phyloP scores from a whole-genome alignment of 2,797 vertebrate genomes.

The Sebastes trivittatus region DNA sequence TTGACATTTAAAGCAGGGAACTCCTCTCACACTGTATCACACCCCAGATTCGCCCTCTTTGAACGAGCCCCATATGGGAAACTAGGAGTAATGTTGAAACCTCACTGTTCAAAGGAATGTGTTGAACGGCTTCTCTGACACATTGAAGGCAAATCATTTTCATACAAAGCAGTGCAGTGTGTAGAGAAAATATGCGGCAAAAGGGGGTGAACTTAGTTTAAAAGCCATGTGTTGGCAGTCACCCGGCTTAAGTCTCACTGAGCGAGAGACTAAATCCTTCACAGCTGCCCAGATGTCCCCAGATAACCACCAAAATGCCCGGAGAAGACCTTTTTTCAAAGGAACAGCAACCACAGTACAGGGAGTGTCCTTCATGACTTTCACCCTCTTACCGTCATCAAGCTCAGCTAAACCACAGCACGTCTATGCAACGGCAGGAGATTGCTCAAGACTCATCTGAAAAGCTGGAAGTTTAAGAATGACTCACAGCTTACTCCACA shows the following conservation, averaged over 20 bases:
- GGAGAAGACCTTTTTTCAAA: neutral
- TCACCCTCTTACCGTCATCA: neutral
- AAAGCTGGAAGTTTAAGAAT: constrained; percentile 56
- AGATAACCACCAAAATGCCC: neutral
- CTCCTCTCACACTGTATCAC: neutral
- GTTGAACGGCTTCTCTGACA: constrained; percentile 2
- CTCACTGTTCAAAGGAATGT: neutral
- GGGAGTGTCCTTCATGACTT: constrained; percentile 5
- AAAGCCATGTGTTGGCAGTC: neutral
- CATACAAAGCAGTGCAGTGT: neutral
- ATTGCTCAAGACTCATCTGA: constrained; percentile 50
- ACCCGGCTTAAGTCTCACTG: neutral
- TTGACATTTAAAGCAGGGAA: constrained; percentile 18
- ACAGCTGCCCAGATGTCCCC: neutral
- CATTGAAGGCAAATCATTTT: neutral
- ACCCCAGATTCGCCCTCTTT: constrained; percentile 8
- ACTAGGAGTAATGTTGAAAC: neutral
- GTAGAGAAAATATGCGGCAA: neutral
- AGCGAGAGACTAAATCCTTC: neutral
- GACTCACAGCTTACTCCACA: constrained; percentile 60
- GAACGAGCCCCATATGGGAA: neutral
- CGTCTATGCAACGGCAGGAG: constrained; percentile 13
- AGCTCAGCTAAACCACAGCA: constrained; percentile 5
- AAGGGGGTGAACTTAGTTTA: neutral
- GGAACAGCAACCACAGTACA: neutral